These are phyloP conservation scores for Enteromius argenteus DNA, from an alignment of 2,797 vertebrate genomes.

Conservation along the genomic window DNA sequence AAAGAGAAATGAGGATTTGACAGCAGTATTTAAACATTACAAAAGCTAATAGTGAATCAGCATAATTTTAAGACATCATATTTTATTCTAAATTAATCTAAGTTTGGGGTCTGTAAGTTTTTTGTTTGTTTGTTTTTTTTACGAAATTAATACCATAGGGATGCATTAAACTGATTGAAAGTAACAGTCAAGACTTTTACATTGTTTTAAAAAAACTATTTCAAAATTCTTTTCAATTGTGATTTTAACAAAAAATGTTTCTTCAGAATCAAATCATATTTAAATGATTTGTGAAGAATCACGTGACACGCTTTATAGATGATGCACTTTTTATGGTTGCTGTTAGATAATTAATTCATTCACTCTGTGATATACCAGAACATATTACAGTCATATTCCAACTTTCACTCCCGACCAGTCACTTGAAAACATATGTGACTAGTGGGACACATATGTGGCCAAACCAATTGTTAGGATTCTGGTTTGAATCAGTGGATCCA, in stretches of 20 bases:
- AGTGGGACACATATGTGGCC: slow-evolving; percentile 11
- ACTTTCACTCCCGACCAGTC: neutral
- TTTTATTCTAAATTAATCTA: neutral
- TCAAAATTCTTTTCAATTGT: neutral
- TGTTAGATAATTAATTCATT: neutral
- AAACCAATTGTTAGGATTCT: neutral
- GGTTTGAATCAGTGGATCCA: slow-evolving; percentile 17
- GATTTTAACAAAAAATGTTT: neutral
- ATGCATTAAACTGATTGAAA: neutral
- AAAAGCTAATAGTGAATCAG: neutral
- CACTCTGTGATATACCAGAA: neutral
- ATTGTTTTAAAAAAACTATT: neutral
- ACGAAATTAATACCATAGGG: neutral
- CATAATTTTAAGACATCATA: neutral
- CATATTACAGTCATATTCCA: neutral
- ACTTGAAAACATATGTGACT: slow-evolving; percentile 8
- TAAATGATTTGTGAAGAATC: neutral
- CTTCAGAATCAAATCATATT: neutral
- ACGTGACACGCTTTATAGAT: neutral
- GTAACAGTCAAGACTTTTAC: neutral
- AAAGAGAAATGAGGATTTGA: neutral
- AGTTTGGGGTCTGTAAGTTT: neutral
- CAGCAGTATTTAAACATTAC: neutral
- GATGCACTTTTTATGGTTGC: neutral
- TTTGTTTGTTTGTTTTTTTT: no score